Evolutionary conservation across 92 coral and sea anemone genomes (phyloP).

Genomic region (Umimayanthus kanabou): DNA sequence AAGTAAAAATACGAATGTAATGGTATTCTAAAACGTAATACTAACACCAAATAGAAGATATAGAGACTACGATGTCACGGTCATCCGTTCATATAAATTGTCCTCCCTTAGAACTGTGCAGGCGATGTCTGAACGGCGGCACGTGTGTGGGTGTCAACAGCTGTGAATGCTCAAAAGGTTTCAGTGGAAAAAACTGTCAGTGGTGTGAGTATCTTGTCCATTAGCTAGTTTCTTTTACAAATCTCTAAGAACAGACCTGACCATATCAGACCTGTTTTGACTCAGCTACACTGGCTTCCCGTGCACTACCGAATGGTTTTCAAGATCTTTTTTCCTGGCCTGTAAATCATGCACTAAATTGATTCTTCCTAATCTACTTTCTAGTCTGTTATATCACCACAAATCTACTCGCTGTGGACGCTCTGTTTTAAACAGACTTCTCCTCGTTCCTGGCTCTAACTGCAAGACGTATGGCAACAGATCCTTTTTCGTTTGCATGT

Average conservation of each 20-base stretch:
- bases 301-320: too few relatives aligned
- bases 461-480: too few relatives aligned
- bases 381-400: too few relatives aligned
- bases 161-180: conserved; percentile 88
- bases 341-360: too few relatives aligned
- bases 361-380: too few relatives aligned
- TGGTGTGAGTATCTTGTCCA: conserved; percentile 63
- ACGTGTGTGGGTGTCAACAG: conserved; percentile 66
- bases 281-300: too few relatives aligned
- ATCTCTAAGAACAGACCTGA: neutral
- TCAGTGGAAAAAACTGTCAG: conserved; percentile 85
- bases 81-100: neutral
- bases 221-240: neutral
- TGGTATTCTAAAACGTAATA: neutral
- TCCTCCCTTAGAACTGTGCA: conserved; percentile 67
- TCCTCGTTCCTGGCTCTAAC: too few relatives aligned
- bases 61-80: neutral
- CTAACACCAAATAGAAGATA: neutral
- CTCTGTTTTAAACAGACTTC: too few relatives aligned
- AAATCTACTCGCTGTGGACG: too few relatives aligned
- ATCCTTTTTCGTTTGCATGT: too few relatives aligned
- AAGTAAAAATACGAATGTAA: neutral
- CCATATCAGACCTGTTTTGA: neutral
- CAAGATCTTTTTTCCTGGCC: too few relatives aligned
- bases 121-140: conserved; percentile 90